These are phyloP conservation scores for Hoplostethus mediterraneus DNA, from an alignment of 2,797 vertebrate genomes.

Conservation along the genomic window DNA sequence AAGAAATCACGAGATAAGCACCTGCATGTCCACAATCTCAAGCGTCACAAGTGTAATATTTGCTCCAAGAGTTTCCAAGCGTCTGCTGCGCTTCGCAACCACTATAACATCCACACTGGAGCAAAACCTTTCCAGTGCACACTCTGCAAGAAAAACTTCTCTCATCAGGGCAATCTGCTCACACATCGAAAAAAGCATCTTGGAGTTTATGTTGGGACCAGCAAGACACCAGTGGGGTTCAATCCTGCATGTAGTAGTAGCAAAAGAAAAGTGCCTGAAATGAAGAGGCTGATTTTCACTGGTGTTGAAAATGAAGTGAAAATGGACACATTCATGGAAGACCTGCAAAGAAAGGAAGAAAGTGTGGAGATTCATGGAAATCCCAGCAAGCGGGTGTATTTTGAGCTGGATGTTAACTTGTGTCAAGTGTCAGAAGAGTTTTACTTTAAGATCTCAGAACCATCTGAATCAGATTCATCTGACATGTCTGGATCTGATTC, in stretches of 20 bases:
- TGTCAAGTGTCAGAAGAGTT: neutral
- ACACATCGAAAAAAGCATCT: constrained; percentile 48
- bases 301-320: constrained; percentile 14
- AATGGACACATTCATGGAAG: neutral
- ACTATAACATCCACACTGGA: constrained; percentile 43
- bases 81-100: constrained; percentile 30
- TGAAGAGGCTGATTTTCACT: neutral
- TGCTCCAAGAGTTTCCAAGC: constrained; percentile 58
- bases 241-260: neutral
- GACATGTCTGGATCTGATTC: neutral
- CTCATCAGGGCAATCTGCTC: constrained; percentile 32
- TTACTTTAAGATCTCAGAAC: neutral
- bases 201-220: neutral
- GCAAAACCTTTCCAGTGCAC: constrained; percentile 56
- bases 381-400: neutral
- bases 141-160: constrained; percentile 62
- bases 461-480: too few relatives aligned
- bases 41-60: constrained; percentile 47
- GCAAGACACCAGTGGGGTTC: neutral
- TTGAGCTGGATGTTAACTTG: neutral
- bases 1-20: constrained; percentile 60
- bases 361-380: neutral
- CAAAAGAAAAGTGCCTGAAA: constrained; percentile 1
- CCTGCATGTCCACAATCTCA: constrained; percentile 63
- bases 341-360: neutral